Evolutionary conservation across 2,113 vertebrate species (phyloP), one percentile per base, ranked within the genome.

Genomic region (Gadus chalcogrammus): DNA sequence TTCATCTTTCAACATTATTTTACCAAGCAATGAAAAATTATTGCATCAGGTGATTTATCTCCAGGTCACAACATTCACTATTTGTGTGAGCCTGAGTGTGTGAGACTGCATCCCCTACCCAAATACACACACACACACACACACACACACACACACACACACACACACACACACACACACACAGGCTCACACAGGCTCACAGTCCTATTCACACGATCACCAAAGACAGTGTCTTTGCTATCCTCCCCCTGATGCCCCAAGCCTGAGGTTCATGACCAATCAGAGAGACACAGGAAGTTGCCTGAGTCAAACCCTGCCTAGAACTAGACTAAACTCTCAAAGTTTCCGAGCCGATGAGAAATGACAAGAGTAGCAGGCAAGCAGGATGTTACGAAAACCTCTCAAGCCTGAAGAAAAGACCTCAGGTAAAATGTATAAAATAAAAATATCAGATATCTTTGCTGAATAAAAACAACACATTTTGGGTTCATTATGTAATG

Each of bases 281-380:
- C 85, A 78, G 72, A 84, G 28, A 72, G 66, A 76, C 72, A 80
- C 88, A 90, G 90, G 90, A 92, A 90, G 75, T 79, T 15, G 67
- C 67, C 70, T 76, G 67, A 31, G 55, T 55, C 67, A 80, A 64
- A 12, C 82, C 65, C 81, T 75, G 73, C 73, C 78, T 58, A 16
- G 52, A 59, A 75, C 74, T 81, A n/a, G 18, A 5, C 15, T n/a
- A 61, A 8, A 2, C 60, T 18, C 58, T 20, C 15, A 27, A 71
- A 59, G 68, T 78, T 81, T 61, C 67, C 65, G 1, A 60, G 73
- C 73, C 20, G 27, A 63, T 75, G 72, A 79, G 15, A 38, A 16
- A 66, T 74, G 64, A 48, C 42, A 48, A 64, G 38, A 24, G 70
- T 70, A 56, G 53, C 17, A 80, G 31, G 78, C 53, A 67, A 74